Conservation (phyloP, 2,888 invertebrate genomes). For the Elegia similella region DNA sequence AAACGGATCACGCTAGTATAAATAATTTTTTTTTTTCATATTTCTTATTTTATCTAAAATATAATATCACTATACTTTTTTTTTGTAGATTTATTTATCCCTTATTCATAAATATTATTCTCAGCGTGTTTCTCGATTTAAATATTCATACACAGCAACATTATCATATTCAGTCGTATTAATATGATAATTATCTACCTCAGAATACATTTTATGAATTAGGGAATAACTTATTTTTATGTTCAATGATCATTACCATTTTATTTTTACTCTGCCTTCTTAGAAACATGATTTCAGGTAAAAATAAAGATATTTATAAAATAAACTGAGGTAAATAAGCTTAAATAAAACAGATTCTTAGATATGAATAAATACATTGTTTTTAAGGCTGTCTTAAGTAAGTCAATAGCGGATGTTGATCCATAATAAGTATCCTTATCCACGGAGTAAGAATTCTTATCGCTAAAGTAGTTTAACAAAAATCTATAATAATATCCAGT, state of each 20-base stretch:
- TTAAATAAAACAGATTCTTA: too few species aligned
- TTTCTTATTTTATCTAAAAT: slow-evolving; percentile 15
- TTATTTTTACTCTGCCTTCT: background rate
- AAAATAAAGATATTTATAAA: too few species aligned
- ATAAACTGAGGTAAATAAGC: too few species aligned
- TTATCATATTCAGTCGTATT: background rate
- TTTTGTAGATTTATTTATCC: slow-evolving; percentile 23
- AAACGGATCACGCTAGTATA: background rate
- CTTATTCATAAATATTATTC: slow-evolving; percentile 11
- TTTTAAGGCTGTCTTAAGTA: too few species aligned
- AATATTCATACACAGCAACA: background rate
- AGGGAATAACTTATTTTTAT: background rate
- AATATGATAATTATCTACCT: too few species aligned
- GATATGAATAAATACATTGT: too few species aligned
- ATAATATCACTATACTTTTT: slow-evolving; percentile 39
- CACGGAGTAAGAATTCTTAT: too few species aligned
- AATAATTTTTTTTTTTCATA: slow-evolving; percentile 20
- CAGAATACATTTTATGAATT: background rate
- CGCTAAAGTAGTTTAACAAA: too few species aligned
- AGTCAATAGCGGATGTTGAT: too few species aligned
- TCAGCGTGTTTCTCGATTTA: background rate
- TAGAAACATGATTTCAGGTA: background rate
- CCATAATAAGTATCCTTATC: too few species aligned
- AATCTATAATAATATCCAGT: too few species aligned
- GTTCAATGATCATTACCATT: background rate